Base-by-base conservation (phyloP, 2,797 vertebrate species). In the Naso thynnoides region DNA sequence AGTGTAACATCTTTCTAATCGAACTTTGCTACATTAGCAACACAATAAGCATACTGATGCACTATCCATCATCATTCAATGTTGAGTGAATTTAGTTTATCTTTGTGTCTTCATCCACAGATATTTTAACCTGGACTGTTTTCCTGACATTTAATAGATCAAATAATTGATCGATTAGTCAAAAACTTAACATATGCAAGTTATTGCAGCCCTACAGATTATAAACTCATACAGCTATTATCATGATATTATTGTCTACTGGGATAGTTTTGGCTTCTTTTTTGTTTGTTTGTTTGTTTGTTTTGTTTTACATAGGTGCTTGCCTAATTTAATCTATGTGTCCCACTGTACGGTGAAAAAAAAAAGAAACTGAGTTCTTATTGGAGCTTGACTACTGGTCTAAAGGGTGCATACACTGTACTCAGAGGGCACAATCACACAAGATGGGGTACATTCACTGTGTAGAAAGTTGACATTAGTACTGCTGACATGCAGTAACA, bases 1-100 rank as follows among this genome's bases (percentile, higher is more conserved):
- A 36, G 11, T 29, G 26, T 24, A 66, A 5, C 44, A 57, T 72
- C 6, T 29, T 70, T 36, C 41, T 48, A 16, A 63, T 63, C 15
- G 31, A 45, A 18, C 15, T 29, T 68, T 58, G 29, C 19, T 38
- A 8, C n/a, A n/a, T n/a, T n/a, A n/a, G n/a, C n/a, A n/a, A n/a
- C n/a, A n/a, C n/a, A n/a, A n/a, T n/a, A n/a, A n/a, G n/a, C n/a
- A n/a, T n/a, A n/a, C n/a, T n/a, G n/a, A n/a, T n/a, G n/a, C n/a
- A n/a, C n/a, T n/a, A n/a, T n/a, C n/a, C n/a, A n/a, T n/a, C n/a
- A n/a, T n/a, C n/a, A n/a, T n/a, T n/a, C n/a, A n/a, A n/a, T n/a
- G n/a, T n/a, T n/a, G n/a, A n/a, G n/a, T n/a, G n/a, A n/a, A n/a
- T n/a, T n/a, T n/a, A n/a, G n/a, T n/a, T n/a, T n/a, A n/a, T n/a